These are phyloP conservation scores for Microctonus hyperodae DNA, from an alignment of 2,888 invertebrate species.

Conservation along the genomic window DNA sequence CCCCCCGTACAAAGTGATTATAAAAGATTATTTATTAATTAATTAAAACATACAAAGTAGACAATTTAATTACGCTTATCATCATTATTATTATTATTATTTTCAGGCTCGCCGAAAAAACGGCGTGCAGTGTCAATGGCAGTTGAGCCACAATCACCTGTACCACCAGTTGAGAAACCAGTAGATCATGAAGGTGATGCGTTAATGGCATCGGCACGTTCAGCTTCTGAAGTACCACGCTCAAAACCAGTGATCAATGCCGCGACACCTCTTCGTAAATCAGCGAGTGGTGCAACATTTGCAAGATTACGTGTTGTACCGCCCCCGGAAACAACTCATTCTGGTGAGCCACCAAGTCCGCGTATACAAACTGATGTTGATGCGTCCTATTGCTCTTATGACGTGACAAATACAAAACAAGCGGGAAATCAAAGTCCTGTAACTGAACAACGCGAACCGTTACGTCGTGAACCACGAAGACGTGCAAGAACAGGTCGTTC, in stretches of 20 bases:
- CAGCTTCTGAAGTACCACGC: conserved; percentile 61
- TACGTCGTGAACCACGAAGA: conserved; percentile 57
- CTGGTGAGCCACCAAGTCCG: conserved; percentile 68
- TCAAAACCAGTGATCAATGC: conserved; percentile 50
- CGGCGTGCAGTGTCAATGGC: conserved; percentile 65
- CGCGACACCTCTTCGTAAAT: conserved; percentile 55
- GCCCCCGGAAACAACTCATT: conserved; percentile 50
- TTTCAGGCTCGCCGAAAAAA: conserved; percentile 65
- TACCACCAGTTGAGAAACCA: conserved; percentile 56
- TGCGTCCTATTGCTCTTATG: conserved; percentile 66
- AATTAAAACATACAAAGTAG: neutral
- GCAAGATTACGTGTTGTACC: conserved; percentile 77
- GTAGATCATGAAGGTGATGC: conserved; percentile 75
- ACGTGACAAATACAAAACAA: conserved; percentile 59
- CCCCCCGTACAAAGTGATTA: conserved; percentile 55
- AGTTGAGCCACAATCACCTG: conserved; percentile 56
- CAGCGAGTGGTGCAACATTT: conserved; percentile 71
- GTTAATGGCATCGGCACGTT: conserved; percentile 66
- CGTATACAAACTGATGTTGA: conserved; percentile 69
- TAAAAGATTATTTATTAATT: conserved; percentile 4
- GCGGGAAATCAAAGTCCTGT: conserved; percentile 59
- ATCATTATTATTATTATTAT: too few relatives aligned
- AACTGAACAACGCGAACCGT: conserved; percentile 60
- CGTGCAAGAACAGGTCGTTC: conserved; percentile 60
- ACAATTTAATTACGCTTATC: neutral